phyloP scores from a whole-genome alignment of 1,140 invertebrate genomes.

The Neodiprion pinetum region DNA sequence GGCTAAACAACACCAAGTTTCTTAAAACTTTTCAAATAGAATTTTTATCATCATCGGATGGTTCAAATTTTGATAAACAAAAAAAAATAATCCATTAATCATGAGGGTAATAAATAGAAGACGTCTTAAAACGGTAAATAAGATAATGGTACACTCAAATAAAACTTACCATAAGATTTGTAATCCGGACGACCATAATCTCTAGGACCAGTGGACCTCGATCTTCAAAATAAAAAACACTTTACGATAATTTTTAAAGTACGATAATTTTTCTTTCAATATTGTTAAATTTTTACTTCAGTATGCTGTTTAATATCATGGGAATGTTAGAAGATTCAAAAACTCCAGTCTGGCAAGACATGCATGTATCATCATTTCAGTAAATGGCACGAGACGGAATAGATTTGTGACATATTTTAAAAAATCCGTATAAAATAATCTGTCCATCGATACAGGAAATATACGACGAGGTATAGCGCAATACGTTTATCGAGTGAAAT shows the following conservation, averaged over 20 bases:
- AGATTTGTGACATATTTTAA: background rate
- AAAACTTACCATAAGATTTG: slow-evolving; percentile 52
- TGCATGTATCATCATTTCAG: slow-evolving; percentile 40
- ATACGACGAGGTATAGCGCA: no score
- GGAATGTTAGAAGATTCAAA: slow-evolving; percentile 46
- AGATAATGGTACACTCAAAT: background rate
- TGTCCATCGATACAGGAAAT: no score
- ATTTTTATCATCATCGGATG: background rate
- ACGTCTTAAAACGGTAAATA: background rate
- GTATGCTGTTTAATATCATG: slow-evolving; percentile 39
- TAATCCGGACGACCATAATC: slow-evolving; percentile 51
- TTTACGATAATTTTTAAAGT: background rate
- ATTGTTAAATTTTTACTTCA: slow-evolving; percentile 26
- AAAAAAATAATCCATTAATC: slow-evolving; percentile 3
- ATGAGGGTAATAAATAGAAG: background rate
- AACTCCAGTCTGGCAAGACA: slow-evolving; percentile 51
- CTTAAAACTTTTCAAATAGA: slow-evolving; percentile 34
- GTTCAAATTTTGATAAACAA: background rate
- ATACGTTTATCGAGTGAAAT: no score
- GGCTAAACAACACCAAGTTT: slow-evolving; percentile 41
- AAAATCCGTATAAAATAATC: no score
- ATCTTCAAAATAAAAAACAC: slow-evolving; percentile 41
- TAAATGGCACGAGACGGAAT: background rate
- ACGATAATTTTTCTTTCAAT: background rate
- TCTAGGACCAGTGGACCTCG: slow-evolving; percentile 54